Base-by-base conservation (phyloP, 2,113 vertebrate species). In the Cathartes aura region DNA sequence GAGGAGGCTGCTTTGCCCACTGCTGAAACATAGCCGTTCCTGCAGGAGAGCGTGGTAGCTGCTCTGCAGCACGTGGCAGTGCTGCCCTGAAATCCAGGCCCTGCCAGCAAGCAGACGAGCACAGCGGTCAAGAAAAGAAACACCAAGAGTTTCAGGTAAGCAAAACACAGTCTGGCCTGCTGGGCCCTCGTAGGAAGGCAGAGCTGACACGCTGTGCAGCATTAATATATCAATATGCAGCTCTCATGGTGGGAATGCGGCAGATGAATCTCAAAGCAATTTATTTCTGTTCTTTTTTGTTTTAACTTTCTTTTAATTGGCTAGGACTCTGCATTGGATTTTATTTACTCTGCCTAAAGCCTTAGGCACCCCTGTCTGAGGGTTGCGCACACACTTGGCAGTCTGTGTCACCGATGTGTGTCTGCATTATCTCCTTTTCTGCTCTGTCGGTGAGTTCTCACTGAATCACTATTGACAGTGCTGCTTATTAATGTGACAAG, bases 351-450 rank as follows among this genome's bases (percentile, higher is more conserved):
- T 34, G 22, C 32, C 60, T 15, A 22, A 30, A 82, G 48, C 52
- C 15, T 34, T 50, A 76, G 38, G 7, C 14, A 5, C 3, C 19
- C 13, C 16, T 32, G 15, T 60, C 29, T 19, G 45, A 53, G 50
- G 36, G 24, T 11, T 9, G 36, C 0, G 0, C 2, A 0, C 5
- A 20, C 6, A 8, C 30, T 30, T 81, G 36, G 20, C 6, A 21
- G 30, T 8, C 40, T 29, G 11, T n/a, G 8, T 42, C 23, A 22
- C 13, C 0, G 8, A 16, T 3, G 8, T 9, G 15, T 3, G 3
- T 15, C 40, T 62, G 11, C 8, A 32, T 58, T 42, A 29, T n/a
- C 30, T 74, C 9, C 1, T 78, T 45, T 71, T 32, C 26, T 79
- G 63, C n/a, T 81, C 38, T 9, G 8, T 34, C 53, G 29, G 12